Conservation (phyloP, 2,113 vertebrate species). For the Pteronura brasiliensis region DNA sequence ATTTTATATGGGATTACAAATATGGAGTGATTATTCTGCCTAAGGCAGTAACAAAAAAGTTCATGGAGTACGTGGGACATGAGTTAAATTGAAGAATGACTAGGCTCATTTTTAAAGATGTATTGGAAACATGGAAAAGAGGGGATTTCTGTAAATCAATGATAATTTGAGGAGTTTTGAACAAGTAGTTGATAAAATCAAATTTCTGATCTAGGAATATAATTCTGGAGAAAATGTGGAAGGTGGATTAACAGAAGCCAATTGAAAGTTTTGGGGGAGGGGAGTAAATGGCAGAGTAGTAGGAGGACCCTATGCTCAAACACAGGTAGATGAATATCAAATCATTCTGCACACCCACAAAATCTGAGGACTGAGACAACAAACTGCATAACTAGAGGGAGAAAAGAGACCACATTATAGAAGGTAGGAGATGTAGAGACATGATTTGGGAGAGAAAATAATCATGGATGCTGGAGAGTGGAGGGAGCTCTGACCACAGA, state of each 20-base stretch:
- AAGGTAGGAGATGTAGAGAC: no score
- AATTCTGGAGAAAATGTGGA: not conserved
- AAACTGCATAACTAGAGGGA: no score
- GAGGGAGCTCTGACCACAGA: no score
- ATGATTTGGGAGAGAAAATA: no score
- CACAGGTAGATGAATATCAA: no score
- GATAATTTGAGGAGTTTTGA: not conserved
- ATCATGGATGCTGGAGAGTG: no score
- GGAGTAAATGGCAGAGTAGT: no score
- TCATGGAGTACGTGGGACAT: not conserved
- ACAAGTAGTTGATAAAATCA: not conserved
- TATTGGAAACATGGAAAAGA: not conserved
- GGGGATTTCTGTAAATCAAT: not conserved
- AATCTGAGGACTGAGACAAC: no score
- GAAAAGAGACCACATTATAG: no score
- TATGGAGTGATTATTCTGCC: not conserved
- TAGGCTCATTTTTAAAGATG: not conserved
- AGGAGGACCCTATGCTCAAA: no score
- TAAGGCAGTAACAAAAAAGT: not conserved
- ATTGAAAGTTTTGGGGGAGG: not conserved
- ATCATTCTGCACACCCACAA: no score
- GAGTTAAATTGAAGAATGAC: not conserved
- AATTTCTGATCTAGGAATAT: not conserved
- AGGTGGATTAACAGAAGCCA: not conserved
- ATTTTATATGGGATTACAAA: not conserved